Conservation (phyloP, 1,140 invertebrate species). For the Cydia amplana region DNA sequence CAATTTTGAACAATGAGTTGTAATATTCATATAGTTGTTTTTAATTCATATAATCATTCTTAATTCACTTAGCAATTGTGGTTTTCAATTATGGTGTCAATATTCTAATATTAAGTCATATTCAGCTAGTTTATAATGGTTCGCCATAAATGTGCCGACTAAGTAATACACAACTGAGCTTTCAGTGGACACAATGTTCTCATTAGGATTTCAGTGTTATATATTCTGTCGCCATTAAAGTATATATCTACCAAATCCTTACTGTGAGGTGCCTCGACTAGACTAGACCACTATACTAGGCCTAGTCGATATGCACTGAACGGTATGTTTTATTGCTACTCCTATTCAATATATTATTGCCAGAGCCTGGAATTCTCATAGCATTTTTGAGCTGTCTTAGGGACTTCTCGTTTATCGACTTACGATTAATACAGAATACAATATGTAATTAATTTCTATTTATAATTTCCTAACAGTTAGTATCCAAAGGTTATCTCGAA, state of each 20-base stretch:
- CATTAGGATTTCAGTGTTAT: conserved; percentile 67
- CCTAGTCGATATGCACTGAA: neutral
- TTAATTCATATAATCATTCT: conserved; percentile 50
- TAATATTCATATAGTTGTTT: conserved; percentile 47
- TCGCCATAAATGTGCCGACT: conserved; percentile 59
- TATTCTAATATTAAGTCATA: conserved; percentile 64
- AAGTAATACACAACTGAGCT: conserved; percentile 60
- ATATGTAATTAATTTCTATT: no score
- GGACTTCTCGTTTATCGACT: no score
- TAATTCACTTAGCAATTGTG: conserved; percentile 49
- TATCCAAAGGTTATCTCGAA: no score
- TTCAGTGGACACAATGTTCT: conserved; percentile 63
- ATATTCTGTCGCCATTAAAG: conserved; percentile 70
- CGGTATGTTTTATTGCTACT: conserved; percentile 37
- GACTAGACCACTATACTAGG: neutral
- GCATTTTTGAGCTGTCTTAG: no score
- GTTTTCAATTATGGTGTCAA: conserved; percentile 74
- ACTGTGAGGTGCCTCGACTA: conserved; percentile 34
- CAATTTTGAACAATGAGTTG: conserved; percentile 46
- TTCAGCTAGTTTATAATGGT: conserved; percentile 64
- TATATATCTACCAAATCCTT: conserved; percentile 55
- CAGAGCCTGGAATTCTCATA: no score
- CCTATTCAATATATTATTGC: neutral
- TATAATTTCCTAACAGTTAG: no score
- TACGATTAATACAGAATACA: no score